phyloP scores from a whole-genome alignment of 1,140 invertebrate species.

The Frieseomelitta varia region DNA sequence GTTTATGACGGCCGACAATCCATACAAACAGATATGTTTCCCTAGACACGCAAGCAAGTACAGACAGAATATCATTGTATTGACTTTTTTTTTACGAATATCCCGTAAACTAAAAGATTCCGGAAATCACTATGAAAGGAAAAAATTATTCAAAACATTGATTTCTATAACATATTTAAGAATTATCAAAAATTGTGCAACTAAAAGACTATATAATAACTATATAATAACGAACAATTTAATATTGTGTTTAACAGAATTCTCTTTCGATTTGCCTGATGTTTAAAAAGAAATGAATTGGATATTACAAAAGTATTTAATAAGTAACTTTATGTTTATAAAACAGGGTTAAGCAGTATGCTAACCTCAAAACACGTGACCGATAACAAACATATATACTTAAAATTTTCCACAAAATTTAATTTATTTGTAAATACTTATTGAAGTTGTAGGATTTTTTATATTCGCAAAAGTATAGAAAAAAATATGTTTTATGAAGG shows the following conservation, averaged over 20 bases:
- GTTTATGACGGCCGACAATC: too few species aligned
- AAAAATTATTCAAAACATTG: too few species aligned
- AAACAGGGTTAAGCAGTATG: not conserved
- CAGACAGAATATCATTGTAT: too few species aligned
- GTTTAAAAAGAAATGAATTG: not conserved
- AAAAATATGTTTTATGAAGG: not conserved
- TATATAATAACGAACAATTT: too few species aligned
- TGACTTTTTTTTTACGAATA: too few species aligned
- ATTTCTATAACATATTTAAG: too few species aligned
- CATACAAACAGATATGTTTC: too few species aligned
- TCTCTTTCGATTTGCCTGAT: not conserved
- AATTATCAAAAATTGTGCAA: too few species aligned
- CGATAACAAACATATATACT: not conserved
- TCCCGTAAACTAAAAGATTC: too few species aligned
- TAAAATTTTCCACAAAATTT: not conserved
- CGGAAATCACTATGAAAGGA: too few species aligned
- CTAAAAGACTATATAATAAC: too few species aligned
- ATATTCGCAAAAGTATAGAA: not conserved
- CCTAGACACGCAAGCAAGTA: too few species aligned
- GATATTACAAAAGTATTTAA: not conserved
- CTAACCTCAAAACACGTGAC: slow-evolving; percentile 19
- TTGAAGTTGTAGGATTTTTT: not conserved
- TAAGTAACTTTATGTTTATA: not conserved
- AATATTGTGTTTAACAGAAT: not conserved
- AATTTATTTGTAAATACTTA: not conserved